Base-by-base conservation (phyloP, 2,888 invertebrate species). In the Drosophila lacicola region DNA sequence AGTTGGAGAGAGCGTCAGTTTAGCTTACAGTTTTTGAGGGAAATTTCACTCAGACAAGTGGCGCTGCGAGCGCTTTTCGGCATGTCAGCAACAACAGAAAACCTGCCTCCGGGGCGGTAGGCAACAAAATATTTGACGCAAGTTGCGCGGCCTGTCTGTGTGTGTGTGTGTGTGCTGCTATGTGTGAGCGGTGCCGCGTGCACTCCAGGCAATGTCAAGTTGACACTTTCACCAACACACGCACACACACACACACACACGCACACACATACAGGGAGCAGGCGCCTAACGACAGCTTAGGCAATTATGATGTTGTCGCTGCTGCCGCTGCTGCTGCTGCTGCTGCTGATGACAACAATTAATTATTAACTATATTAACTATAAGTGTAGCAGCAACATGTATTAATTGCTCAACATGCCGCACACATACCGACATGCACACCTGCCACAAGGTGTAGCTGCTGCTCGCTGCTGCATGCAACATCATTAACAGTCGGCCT, bases 171-270 rank as follows among this genome's bases (percentile, higher is more conserved):
- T 50, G 50, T 41, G 51, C 19, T 50, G 54, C 49, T 56, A 25
- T 64, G 78, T 62, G 74, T 63, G 74, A 74, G 82, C 71, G 73
- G 64, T 89, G 90, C 86, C 89, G 90, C 85, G 90, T 89, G 87
- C 85, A 90, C 80, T 85, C 83, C 72, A 84, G 89, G 89, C 90
- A 90, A 90, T 90, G 91, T 90, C 90, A 91, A 91, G 90, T 90
- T 91, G 89, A 89, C 87, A 88, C 88, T 90, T 88, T 90, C 86
- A 80, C 78, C 81, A 87, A 82, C 61, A 72, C 78, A 71, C 78
- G 55, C 47, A 33, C 68, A 65, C 76, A 50, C 58, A 66, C 53
- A 49, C 34, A 42, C 33, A 42, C 44, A 41, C 6, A 41, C 41
- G 19, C 19, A 11, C 17, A 17, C 19, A 46, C 29, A 14, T 46